These are phyloP conservation scores for Steinernema feltiae DNA, from an alignment of 1,140 invertebrate genomes.

Conservation along the genomic window DNA sequence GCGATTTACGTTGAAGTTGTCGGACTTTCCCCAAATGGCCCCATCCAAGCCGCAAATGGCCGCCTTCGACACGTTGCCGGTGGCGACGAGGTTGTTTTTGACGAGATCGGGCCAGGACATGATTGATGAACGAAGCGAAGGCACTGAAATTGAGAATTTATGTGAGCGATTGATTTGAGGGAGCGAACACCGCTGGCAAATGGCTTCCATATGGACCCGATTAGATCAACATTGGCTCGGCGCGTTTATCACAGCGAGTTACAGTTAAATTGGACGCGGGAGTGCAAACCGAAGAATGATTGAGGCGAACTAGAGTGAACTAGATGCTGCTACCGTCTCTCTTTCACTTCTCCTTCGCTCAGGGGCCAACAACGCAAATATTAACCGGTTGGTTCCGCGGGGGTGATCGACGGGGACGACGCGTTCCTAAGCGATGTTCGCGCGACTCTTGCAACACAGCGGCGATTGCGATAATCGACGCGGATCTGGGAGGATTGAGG, in stretches of 20 bases:
- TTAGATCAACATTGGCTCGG: background rate
- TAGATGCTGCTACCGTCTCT: constrained; percentile 5
- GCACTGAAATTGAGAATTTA: background rate
- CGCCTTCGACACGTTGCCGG: constrained; percentile 55
- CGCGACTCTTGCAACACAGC: too few species aligned
- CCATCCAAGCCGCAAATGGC: constrained; percentile 54
- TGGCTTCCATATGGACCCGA: background rate
- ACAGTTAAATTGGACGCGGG: background rate
- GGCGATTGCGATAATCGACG: too few species aligned
- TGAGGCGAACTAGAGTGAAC: background rate
- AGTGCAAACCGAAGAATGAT: background rate
- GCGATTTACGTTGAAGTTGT: constrained; percentile 49
- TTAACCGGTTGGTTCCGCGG: background rate
- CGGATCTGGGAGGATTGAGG: too few species aligned
- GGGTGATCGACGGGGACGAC: too few species aligned
- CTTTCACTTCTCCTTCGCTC: background rate
- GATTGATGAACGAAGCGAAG: constrained; percentile 33
- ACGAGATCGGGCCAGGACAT: constrained; percentile 58
- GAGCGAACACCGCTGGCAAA: background rate
- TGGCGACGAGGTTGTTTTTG: constrained; percentile 55
- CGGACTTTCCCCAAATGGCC: constrained; percentile 55
- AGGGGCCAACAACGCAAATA: background rate
- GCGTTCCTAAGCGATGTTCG: constrained; percentile 1
- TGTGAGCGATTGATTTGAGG: background rate
- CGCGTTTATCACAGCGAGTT: background rate